Evolutionary conservation across 2,797 vertebrate genomes (phyloP), one percentile per base, ranked within the genome.

Genomic region (Peromyscus attwateri): DNA sequence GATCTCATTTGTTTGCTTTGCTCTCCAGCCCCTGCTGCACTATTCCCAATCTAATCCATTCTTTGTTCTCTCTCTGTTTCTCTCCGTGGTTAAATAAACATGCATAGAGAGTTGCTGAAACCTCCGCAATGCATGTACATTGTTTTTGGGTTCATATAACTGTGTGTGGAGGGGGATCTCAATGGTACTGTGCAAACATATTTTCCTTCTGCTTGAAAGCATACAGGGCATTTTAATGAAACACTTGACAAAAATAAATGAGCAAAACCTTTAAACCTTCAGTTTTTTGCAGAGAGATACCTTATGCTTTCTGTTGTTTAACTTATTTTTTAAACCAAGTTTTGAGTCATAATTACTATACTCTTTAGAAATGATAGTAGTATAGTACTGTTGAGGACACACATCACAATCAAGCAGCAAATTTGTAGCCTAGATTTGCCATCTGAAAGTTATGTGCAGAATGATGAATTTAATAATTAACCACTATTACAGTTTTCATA

Each of bases 51-150:
- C 9, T 90, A 37, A 46, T 25, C 79, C 37, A 87, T 89, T 14
- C 13, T 68, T 91, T 57, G 31, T 55, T 64, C 9, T 40, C 60
- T 43, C 64, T 43, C 9, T 46, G 19, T 40, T 37, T n/a, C 84
- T 43, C 64, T 43, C 4, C 19, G 19, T 80, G 34, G 17, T 93
- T 92, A 71, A 95, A 93, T 62, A 91, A 96, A 81, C 91, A 81
- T 25, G 89, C 73, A 80, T 21, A 14, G 17, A 79, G 93, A 75
- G 64, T 87, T 94, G 31, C 60, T 62, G 37, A 90, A 92, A 57
- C 17, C 55, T 89, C 16, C 29, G 13, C 37, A 23, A 27, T 40
- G 19, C 62, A 13, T 77, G 5, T 87, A 9, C 43, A 6, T 77
- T 10, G 13, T 60, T 49, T 87, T 84, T 37, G 19, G 31, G 14